Conservation (phyloP, 2,113 vertebrate genomes). For the Pollachius pollachius region DNA sequence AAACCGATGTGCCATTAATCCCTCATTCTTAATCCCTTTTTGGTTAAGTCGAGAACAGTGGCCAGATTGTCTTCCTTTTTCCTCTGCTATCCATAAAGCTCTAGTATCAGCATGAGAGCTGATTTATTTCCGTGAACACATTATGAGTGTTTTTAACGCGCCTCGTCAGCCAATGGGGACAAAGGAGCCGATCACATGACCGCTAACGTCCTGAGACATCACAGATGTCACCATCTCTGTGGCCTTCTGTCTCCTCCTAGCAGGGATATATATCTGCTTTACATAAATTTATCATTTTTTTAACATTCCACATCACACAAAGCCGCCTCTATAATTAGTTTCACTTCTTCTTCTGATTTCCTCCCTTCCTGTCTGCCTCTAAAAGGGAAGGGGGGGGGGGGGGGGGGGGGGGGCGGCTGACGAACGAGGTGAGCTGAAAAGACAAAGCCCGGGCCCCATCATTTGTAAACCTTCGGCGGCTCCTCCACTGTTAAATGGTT, state of each 20-base stretch:
- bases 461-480: constrained; percentile 46
- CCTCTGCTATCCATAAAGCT: no score
- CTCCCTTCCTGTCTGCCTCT: not conserved
- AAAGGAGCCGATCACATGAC: constrained; percentile 15
- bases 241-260: not conserved
- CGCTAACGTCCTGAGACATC: constrained; percentile 25
- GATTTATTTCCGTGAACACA: constrained; percentile 13
- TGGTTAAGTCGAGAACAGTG: not conserved
- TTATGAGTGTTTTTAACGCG: constrained; percentile 7
- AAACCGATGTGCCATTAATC: not conserved
- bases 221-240: constrained; percentile 34
- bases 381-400: not conserved
- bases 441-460: constrained; percentile 31
- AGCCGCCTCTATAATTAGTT: not conserved
- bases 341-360: not conserved
- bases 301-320: not conserved
- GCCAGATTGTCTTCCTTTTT: constrained; percentile 1
- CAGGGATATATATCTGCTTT: not conserved
- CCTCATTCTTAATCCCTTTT: not conserved
- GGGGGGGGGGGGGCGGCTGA: constrained; percentile 8
- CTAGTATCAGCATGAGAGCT: no score
- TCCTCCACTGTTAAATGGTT: constrained; percentile 54
- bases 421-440: constrained; percentile 39
- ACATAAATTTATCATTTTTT: not conserved
- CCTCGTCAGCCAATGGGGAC: constrained; percentile 14